These are phyloP conservation scores for Pseudolaguvia tuberculata DNA, from an alignment of 2,113 vertebrate genomes.

Conservation along the genomic window DNA sequence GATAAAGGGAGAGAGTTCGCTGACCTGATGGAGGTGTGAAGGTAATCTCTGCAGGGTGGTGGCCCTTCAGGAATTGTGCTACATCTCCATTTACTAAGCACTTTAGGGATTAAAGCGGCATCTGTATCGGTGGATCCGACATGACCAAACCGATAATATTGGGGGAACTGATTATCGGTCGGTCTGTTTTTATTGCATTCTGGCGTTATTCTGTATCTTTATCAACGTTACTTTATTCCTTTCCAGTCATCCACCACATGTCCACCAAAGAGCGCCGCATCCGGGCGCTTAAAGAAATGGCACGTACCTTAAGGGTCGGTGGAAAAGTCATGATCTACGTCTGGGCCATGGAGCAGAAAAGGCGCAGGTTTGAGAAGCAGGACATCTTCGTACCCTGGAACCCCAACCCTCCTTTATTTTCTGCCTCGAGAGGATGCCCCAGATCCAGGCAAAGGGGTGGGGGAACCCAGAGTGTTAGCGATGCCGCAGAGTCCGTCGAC, in stretches of 20 bases:
- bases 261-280: slow-evolving; percentile 68
- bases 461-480: slow-evolving; percentile 55
- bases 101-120: too few species aligned
- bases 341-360: slow-evolving; percentile 81
- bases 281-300: slow-evolving; percentile 75
- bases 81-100: too few species aligned
- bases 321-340: slow-evolving; percentile 82
- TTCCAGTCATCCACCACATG: slow-evolving; percentile 72
- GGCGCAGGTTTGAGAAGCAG: slow-evolving; percentile 75
- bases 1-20: too few species aligned
- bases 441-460: slow-evolving; percentile 29
- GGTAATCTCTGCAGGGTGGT: too few species aligned
- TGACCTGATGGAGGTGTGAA: too few species aligned
- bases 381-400: slow-evolving; percentile 76
- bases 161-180: too few species aligned
- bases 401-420: slow-evolving; percentile 59
- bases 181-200: not conserved
- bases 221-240: too few species aligned
- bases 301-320: slow-evolving; percentile 68
- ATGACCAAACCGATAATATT: too few species aligned
- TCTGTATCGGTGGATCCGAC: too few species aligned
- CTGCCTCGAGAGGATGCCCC: slow-evolving; percentile 10
- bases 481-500: slow-evolving; percentile 56
- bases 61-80: too few species aligned
- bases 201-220: not conserved